Conservation (phyloP, 1,140 invertebrate genomes). For the Nasonia giraulti region DNA sequence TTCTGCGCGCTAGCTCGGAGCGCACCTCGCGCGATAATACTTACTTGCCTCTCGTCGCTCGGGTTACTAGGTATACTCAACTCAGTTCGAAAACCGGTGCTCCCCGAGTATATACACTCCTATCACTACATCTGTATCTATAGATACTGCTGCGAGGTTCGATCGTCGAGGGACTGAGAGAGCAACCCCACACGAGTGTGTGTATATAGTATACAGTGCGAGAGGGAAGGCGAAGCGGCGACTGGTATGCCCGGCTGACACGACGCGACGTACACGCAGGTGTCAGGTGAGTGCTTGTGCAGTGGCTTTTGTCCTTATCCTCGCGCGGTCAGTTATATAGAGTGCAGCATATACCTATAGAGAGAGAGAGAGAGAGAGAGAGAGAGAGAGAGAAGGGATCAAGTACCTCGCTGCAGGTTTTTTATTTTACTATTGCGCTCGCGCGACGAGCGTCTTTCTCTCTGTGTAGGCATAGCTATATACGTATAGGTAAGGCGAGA, state of each 20-base stretch:
- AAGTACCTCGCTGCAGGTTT: neutral
- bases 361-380: neutral
- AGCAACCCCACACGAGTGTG: neutral
- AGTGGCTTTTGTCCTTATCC: neutral
- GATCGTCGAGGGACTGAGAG: neutral
- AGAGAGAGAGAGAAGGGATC: neutral
- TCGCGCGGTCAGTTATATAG: neutral
- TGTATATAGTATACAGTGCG: neutral
- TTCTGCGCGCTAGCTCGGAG: constrained; percentile 33
- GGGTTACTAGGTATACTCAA: neutral
- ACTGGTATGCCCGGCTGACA: constrained; percentile 25
- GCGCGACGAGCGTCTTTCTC: neutral
- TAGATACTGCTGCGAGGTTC: neutral
- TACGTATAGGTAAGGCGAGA: neutral
- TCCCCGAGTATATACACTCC: neutral
- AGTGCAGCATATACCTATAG: neutral
- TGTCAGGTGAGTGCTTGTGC: constrained; percentile 45
- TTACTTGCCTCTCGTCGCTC: neutral
- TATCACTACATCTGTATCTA: neutral
- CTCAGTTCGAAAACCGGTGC: neutral
- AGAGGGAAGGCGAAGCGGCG: neutral
- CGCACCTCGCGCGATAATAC: constrained; percentile 15
- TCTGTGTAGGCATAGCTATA: neutral
- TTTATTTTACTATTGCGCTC: neutral
- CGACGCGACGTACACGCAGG: constrained; percentile 27